Evolutionary conservation across 64 coral and sea anemone genomes (phyloP), one percentile per base, ranked within the genome.

Genomic region (Anthopleura sola): DNA sequence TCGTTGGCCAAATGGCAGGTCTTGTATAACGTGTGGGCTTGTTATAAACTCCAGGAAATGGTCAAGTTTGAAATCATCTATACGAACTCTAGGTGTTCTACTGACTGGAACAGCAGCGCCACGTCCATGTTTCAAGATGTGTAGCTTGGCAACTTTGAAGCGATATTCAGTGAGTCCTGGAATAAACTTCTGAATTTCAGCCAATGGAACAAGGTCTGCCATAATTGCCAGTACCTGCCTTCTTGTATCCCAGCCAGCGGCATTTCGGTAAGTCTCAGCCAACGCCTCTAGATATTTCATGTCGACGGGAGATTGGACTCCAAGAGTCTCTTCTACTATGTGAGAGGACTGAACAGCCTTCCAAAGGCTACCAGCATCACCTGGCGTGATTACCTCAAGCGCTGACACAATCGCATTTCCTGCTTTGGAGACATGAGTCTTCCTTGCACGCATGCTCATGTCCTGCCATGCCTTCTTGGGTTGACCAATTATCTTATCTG

Each of bases 231-330:
- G 84, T 23, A 91, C 38, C 71, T 91, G 89, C 75, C 89, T 55
- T 23, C 71, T 55, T 56, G 89, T 86, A 75, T 86, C 34, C 89
- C 89, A 91, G 36, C 89, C 85, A 13, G 18, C 60, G 49, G 83
- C 89, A 79, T 91, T 68, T 53, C 58, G 82, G 75, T 91, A 91
- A 77, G 89, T 91, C 75, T 91, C 89, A 37, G 83, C 83, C 48
- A 91, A 62, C 17, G 89, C 89, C 74, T 78, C 68, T 48, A 91
- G 83, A 68, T 86, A 91, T 83, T 91, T 91, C 53, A 13, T 60
- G 34, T 91, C 75, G 58, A 62, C 49, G 11, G 78, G 33, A 79
- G 20, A 12, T 37, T 91, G 39, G 24, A 91, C 64, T 78, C 89
- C 83, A 77, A 91, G 75, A 47, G 71, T 69, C 23, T 31, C 36